Conservation (phyloP, 2,888 invertebrate species). For the Temnothorax rugatulus region DNA sequence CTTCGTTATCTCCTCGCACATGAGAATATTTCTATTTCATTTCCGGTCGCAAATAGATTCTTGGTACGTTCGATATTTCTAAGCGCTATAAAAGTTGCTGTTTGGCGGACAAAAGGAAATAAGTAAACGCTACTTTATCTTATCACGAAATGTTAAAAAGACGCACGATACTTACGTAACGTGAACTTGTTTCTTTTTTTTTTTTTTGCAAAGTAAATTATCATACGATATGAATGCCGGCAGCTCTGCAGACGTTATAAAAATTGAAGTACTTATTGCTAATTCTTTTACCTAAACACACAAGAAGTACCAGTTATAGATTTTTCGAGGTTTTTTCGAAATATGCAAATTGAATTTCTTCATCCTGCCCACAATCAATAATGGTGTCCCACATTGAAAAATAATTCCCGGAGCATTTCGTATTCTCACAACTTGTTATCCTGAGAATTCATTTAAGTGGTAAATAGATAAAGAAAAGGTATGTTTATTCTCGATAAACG, state of each 20-base stretch:
- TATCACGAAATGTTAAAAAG: constrained; percentile 29
- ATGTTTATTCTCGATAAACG: neutral
- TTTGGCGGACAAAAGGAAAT: neutral
- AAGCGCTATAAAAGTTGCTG: neutral
- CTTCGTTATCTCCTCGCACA: neutral
- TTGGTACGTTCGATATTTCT: neutral
- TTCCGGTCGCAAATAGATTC: neutral
- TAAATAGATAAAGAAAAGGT: neutral
- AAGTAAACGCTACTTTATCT: constrained; percentile 25
- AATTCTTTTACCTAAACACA: neutral
- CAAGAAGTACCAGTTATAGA: neutral
- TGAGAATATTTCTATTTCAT: constrained; percentile 2
- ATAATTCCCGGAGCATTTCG: neutral
- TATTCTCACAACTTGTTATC: neutral
- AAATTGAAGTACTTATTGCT: neutral
- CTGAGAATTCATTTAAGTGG: neutral
- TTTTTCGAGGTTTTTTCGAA: neutral
- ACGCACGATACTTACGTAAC: constrained; percentile 22
- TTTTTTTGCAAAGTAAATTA: constrained; percentile 31
- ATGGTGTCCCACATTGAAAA: neutral
- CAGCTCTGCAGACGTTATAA: neutral
- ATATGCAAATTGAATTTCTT: neutral
- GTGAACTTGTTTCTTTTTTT: constrained; percentile 16
- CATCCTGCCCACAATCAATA: neutral
- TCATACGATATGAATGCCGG: neutral